These are phyloP conservation scores for Mustelus asterias DNA, from an alignment of 2,113 vertebrate species.

Conservation along the genomic window DNA sequence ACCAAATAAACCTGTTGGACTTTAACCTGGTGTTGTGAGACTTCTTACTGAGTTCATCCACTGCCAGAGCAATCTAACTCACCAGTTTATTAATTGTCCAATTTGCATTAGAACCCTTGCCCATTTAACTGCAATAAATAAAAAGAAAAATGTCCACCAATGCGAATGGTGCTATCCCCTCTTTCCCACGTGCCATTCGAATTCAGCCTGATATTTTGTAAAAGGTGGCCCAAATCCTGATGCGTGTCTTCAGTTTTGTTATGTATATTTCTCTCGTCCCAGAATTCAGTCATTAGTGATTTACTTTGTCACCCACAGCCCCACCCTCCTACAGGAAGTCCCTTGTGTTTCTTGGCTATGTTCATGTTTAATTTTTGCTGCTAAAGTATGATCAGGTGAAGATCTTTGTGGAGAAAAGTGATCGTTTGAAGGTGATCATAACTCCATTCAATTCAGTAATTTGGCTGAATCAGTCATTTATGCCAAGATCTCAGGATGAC, in stretches of 20 bases:
- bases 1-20: too few relatives aligned
- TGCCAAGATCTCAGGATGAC: background rate
- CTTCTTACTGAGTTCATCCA: background rate
- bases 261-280: background rate
- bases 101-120: background rate
- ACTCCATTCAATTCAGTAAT: background rate
- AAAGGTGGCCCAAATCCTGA: background rate
- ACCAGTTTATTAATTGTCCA: background rate
- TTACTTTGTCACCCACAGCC: background rate
- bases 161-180: background rate
- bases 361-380: background rate
- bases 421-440: background rate
- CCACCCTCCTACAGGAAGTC: too few relatives aligned
- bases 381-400: background rate
- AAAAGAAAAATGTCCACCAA: background rate
- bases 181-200: background rate
- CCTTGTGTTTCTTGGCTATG: too few relatives aligned
- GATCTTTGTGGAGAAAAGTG: background rate
- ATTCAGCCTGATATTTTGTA: background rate
- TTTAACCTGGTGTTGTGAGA: too few relatives aligned
- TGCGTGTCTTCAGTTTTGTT: background rate
- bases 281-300: background rate
- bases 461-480: background rate
- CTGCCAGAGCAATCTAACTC: background rate
- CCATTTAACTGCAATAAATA: background rate